Conservation (phyloP, 2,888 invertebrate genomes). For the Pedicia rivosa region DNA sequence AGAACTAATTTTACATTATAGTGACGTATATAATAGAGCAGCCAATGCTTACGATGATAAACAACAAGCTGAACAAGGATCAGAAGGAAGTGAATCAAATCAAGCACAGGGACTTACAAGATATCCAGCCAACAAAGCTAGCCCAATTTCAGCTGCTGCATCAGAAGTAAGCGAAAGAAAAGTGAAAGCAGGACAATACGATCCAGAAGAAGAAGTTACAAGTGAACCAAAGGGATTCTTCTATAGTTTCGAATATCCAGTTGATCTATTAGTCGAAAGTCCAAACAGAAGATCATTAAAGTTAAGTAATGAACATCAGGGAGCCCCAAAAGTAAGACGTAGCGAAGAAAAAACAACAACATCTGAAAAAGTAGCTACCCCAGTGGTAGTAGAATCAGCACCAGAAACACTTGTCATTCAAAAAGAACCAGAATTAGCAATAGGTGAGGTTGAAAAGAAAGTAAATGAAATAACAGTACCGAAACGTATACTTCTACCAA, state of each 20-base stretch:
- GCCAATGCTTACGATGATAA: constrained; percentile 8
- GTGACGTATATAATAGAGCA: constrained; percentile 17
- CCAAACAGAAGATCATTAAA: neutral
- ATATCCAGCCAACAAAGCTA: constrained; percentile 9
- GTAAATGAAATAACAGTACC: neutral
- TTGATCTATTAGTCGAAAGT: constrained; percentile 24
- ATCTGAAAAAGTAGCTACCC: neutral
- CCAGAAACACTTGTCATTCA: neutral
- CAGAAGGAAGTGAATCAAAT: constrained; percentile 9
- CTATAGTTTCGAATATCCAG: constrained; percentile 53
- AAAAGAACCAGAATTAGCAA: neutral
- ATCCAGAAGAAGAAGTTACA: constrained; percentile 27
- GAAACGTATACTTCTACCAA: neutral
- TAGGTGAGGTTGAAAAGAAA: neutral
- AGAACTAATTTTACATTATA: constrained; percentile 8
- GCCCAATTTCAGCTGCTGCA: constrained; percentile 1
- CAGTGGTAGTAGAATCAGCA: neutral
- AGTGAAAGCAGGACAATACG: constrained; percentile 15
- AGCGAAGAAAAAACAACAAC: neutral
- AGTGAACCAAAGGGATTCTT: constrained; percentile 54
- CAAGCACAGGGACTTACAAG: constrained; percentile 11
- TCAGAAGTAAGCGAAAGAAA: neutral
- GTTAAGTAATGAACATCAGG: neutral
- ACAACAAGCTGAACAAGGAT: constrained; percentile 6
- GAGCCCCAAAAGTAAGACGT: constrained; percentile 1